Base-by-base conservation (phyloP, 92 coral and sea anemone species). In the Chrysogorgia sp. region DNA sequence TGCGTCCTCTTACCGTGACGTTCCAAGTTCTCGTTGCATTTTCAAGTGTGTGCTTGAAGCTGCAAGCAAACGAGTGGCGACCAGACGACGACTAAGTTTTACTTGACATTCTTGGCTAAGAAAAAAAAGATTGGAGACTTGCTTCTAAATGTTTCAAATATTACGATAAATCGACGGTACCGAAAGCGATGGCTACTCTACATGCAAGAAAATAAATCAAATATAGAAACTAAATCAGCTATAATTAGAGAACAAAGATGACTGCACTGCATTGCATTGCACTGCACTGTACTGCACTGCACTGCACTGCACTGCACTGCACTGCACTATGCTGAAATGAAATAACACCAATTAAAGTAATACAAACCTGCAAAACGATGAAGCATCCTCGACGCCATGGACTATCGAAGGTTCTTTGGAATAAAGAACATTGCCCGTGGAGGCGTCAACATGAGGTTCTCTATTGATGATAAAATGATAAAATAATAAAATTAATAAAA, bases 11-110 rank as follows among this genome's bases (percentile, higher is more conserved):
- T 81, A 90, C 94, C 91, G 79, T 60, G 79, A 56, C 47, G 85
- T 87, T 72, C 97, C 98, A 23, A 94, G 92, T 79, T 92, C 97
- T 55, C 86, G 77, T 66, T 92, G 97, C 97, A 94, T 94, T 79
- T 94, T 94, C 76, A 90, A 81, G 23, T 94, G 97, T 76, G 92
- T 90, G 24, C 97, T 94, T 22, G 97, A 89, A 28, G 98, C 98
- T 0, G 97, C 92, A 40, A 94, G 75, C 90, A 94, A 87, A 65
- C 92, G 92, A 40, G 96, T 89, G 10, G 98, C 98, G 1, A 94
- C 97, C 7, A 92, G 85, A 52, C 90, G 85, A 22, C 97, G 79
- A 55, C 79, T 72, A n/a, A 72, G 79, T 2, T 72, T 72, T 4
- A 20, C 20, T 21, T 17, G 1, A 33, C 37, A 34, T 53, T 56